These are phyloP conservation scores for Ictalurus furcatus DNA, from an alignment of 2,113 vertebrate species.

Conservation along the genomic window DNA sequence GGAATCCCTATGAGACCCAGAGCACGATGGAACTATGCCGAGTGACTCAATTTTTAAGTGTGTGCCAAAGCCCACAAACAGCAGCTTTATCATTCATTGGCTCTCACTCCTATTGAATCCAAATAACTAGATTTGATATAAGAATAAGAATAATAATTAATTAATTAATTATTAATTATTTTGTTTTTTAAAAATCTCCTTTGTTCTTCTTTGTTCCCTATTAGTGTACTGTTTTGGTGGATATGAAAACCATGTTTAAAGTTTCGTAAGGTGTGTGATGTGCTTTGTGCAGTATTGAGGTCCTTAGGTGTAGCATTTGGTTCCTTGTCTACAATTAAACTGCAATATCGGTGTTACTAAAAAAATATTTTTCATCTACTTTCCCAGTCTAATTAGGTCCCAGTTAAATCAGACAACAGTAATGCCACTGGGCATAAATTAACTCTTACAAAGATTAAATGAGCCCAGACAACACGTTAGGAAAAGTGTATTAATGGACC, in stretches of 20 bases:
- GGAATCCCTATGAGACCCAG: slow-evolving; percentile 10
- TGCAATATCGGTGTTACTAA: not conserved
- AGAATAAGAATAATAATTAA: too few relatives aligned
- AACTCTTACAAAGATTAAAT: not conserved
- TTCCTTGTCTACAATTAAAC: slow-evolving; percentile 11
- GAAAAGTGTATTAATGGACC: not conserved
- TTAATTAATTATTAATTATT: not conserved
- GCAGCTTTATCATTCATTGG: slow-evolving; percentile 17
- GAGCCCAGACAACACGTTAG: not conserved
- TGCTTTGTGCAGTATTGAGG: not conserved
- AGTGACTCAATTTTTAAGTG: slow-evolving; percentile 41
- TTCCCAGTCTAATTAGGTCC: not conserved
- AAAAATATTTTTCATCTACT: not conserved
- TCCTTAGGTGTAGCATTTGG: not conserved
- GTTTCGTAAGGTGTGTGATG: not conserved
- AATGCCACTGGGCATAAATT: not conserved
- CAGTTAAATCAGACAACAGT: not conserved
- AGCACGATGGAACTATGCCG: slow-evolving; percentile 21
- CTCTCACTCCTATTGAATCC: not conserved
- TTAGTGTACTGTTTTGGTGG: not conserved
- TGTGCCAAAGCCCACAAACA: slow-evolving; percentile 27
- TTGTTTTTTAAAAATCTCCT: not conserved
- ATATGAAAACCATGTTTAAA: not conserved
- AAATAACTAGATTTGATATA: slow-evolving; percentile 19
- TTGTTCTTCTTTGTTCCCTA: not conserved